Evolutionary conservation across 35 echinoderm and acorn worm genomes (phyloP), one percentile per base, ranked within the genome.

Genomic region (Amphiura filiformis): DNA sequence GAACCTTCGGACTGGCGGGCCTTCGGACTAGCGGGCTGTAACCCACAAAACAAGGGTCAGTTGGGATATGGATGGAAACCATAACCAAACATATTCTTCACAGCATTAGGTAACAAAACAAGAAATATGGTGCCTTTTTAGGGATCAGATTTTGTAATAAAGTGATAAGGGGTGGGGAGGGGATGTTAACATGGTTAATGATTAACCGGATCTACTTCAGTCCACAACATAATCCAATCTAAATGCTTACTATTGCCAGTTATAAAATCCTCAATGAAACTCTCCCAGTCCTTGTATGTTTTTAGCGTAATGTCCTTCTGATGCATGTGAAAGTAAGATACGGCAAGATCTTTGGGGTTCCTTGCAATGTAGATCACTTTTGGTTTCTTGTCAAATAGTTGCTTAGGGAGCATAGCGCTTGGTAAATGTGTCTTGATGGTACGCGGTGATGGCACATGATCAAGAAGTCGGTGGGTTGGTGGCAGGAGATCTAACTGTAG

Each of bases 311-410:
- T 85, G 32, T 85, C 83, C 4, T 65, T 65, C 30, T 85, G 83
- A 65, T 85, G 83, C 83, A 85, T 85, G 83, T 85, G 56, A 37
- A 65, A 85, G 56, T 85, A 85, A 0, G 83, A 85, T 0, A 85
- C 83, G 0, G 83, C 83, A 37, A 85, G 33, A 22, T 85, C 83
- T n/a, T 85, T 85, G 35, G 83, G 83, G 83, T 85, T 85, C 13
- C 83, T 37, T 34, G 83, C 57, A 14, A 85, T 61, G 34, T 85
- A 85, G 14, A 85, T 61, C 26, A 85, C 83, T 30, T 85, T 85
- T 1, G 83, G 49, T 20, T 32, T 85, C 56, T 85, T 85, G 12
- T 85, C 49, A 65, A 85, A 85, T 30, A 85, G 56, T 36, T 85
- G 83, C 22, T 37, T 34, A 0, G 83, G 83, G 0, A 85, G 83